These are phyloP conservation scores for Aphelocoma californica DNA, from an alignment of 2,797 vertebrate genomes.

Conservation along the genomic window DNA sequence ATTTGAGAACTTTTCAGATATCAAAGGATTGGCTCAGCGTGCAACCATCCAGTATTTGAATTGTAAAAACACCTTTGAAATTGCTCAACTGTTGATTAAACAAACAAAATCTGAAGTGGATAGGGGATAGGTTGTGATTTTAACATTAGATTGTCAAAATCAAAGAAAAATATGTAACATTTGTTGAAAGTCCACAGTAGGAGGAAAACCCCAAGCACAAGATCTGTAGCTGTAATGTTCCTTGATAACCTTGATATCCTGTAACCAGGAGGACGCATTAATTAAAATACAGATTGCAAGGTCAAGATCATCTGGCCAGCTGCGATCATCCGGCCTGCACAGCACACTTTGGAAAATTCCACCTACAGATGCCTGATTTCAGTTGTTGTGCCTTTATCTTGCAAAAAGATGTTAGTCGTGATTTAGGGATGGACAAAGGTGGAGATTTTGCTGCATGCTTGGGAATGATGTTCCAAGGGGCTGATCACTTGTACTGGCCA, in stretches of 20 bases:
- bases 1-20: not conserved
- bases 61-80: constrained; percentile 21
- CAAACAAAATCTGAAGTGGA: not conserved
- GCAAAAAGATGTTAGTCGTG: not conserved
- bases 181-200: not conserved
- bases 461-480: not conserved
- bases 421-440: not conserved
- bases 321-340: not conserved
- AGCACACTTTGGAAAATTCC: not conserved
- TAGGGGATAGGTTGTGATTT: not conserved
- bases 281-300: not conserved
- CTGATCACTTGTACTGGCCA: not conserved
- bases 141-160: not conserved
- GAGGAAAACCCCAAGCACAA: not conserved
- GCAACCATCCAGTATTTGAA: not conserved
- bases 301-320: not conserved
- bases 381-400: not conserved
- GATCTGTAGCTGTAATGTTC: not conserved
- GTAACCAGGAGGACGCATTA: not conserved
- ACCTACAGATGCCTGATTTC: not conserved
- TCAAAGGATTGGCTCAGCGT: not conserved
- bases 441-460: not conserved
- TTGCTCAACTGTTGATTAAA: not conserved
- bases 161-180: not conserved
- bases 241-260: not conserved